Percentiles rank a stretch among this genome's conserved stretches.
phyloP scores from a whole-genome alignment of 2,888 invertebrate genomes.

The Parelbella ahira region DNA sequence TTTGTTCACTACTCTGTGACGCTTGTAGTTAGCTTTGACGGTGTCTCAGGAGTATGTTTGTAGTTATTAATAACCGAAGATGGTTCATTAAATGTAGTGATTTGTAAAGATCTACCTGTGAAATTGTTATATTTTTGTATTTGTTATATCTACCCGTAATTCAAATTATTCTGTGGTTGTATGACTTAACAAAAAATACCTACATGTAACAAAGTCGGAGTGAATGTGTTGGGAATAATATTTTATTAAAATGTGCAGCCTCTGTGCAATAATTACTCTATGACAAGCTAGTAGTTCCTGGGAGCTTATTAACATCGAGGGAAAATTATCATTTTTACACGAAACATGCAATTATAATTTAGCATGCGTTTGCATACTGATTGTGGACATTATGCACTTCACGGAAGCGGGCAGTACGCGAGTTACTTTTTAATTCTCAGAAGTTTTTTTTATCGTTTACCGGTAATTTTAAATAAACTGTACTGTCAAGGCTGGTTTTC shows the following conservation, averaged over 20 bases:
- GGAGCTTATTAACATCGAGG: constrained; percentile 37
- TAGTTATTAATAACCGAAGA: too few relatives aligned
- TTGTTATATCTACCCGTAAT: too few relatives aligned
- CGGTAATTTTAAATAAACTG: constrained; percentile 29
- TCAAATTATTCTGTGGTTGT: too few relatives aligned
- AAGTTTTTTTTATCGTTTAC: constrained; percentile 30
- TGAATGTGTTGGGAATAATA: too few relatives aligned
- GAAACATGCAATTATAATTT: constrained; percentile 42
- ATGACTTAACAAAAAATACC: too few relatives aligned
- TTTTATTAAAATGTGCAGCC: constrained; percentile 24
- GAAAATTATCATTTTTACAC: constrained; percentile 40
- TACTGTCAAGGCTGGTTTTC: constrained; percentile 46
- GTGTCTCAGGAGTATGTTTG: constrained; percentile 2
- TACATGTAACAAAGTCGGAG: too few relatives aligned
- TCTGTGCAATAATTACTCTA: constrained; percentile 48
- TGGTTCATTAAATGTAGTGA: too few relatives aligned
- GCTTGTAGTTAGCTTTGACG: constrained; percentile 15
- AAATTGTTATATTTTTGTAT: too few relatives aligned
- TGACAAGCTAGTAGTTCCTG: constrained; percentile 35
- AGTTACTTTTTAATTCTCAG: constrained; percentile 41
- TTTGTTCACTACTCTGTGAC: constrained; percentile 30
- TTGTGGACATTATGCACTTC: constrained; percentile 41
- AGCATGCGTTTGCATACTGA: constrained; percentile 49
- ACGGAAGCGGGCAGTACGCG: constrained; percentile 37
- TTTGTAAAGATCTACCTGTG: too few relatives aligned